Base-by-base conservation (phyloP, 2,888 invertebrate species). In the Kuschelorhynchus macadamiae region DNA sequence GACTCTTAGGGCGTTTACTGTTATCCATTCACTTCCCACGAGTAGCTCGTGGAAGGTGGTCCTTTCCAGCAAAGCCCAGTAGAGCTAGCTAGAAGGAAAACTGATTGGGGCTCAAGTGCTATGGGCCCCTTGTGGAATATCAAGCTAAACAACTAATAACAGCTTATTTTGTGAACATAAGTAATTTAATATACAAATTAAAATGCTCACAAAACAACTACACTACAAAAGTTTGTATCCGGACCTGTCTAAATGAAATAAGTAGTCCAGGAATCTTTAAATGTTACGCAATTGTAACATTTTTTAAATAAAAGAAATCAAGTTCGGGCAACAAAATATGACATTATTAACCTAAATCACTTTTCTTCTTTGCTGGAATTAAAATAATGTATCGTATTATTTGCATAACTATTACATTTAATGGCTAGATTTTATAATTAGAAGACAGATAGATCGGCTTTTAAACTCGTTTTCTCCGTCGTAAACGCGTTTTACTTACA, bases 401-500 rank as follows among this genome's bases (percentile, higher is more conserved):
- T 57, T 57, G 57, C 57, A 57, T 57, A 57, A 57, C 57, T 33
- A 57, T 44, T 14, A 57, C 44, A 32, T 17, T 57, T 57, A 44
- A 44, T 33, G 18, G 46, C 32, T 42, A 44, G 56, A 44, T 32
- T 44, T 30, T 42, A 25, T 56, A 44, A 55, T 25, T 25, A 16
- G 42, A 32, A 32, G 14, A 52, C 36, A 17, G 52, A 52, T 52
- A 12, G 12, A 52, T 52, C 52, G 14, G 3, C 33, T 33, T 39
- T 21, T 39, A 21, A 52, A 39, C 52, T 36, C 5, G 52, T 52
- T 52, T 18, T 52, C 30, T 12, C 17, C 39, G 18, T 14, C 18
- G 17, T 17, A 33, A 52, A 52, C 52, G 9, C 21, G 39, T 39
- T 52, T 36, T 20, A 5, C 39, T 21, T 52, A 44, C 44, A 47